A percentile compares a stretch with the other conserved stretches of the same genome.
Conservation (phyloP, 2,888 invertebrate species). For the Apotomis turbidana region DNA sequence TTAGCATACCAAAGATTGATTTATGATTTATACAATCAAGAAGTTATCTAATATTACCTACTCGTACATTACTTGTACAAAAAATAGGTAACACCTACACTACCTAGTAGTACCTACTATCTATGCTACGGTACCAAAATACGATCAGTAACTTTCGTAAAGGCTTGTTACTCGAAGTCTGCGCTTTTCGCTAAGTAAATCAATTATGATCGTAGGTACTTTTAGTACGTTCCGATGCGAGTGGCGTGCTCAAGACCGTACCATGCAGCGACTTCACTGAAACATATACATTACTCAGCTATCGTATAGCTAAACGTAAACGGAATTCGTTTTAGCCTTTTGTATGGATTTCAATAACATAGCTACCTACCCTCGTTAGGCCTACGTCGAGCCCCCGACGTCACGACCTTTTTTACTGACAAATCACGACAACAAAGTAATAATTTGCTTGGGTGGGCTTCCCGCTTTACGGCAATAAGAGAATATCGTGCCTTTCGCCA, state of each 20-base stretch:
- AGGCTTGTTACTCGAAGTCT: slow-evolving; percentile 2
- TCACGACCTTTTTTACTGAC: slow-evolving; percentile 46
- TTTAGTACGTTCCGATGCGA: slow-evolving; percentile 27
- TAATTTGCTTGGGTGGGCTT: slow-evolving; percentile 43
- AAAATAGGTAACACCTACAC: too few relatives aligned
- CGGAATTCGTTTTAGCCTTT: slow-evolving; percentile 29
- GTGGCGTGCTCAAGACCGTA: slow-evolving; percentile 59
- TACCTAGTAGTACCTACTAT: not conserved
- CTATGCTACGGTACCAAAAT: not conserved
- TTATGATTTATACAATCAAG: too few relatives aligned
- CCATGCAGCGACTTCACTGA: slow-evolving; percentile 67
- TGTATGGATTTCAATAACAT: slow-evolving; percentile 23
- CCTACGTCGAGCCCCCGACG: slow-evolving; percentile 34
- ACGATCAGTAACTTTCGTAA: not conserved
- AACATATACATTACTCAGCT: slow-evolving; percentile 39
- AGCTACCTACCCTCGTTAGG: slow-evolving; percentile 39
- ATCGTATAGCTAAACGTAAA: slow-evolving; percentile 44
- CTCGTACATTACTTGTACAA: too few relatives aligned
- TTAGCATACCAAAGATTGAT: too few relatives aligned
- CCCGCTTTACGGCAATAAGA: slow-evolving; percentile 58
- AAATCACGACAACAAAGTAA: slow-evolving; percentile 44
- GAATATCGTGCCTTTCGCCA: slow-evolving; percentile 75
- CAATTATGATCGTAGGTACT: slow-evolving; percentile 37
- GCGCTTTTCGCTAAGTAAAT: slow-evolving; percentile 30
- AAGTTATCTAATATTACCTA: too few relatives aligned